These are phyloP conservation scores for Aldabrachelys gigantea DNA, from an alignment of 2,113 vertebrate genomes.

Conservation along the genomic window DNA sequence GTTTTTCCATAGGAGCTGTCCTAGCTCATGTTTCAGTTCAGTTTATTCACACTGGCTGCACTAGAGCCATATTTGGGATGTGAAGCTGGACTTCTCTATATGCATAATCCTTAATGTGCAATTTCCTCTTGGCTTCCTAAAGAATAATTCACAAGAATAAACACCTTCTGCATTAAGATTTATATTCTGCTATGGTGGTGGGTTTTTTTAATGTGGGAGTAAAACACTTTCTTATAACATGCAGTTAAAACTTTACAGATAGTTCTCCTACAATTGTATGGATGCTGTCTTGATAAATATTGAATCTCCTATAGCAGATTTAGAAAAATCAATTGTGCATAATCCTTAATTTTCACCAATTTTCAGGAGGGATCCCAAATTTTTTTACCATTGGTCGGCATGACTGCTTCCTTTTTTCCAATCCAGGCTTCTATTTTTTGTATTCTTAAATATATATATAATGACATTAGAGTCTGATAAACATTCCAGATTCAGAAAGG, in stretches of 20 bases:
- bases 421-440: not conserved
- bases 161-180: too few relatives aligned
- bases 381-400: not conserved
- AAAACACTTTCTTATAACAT: not conserved
- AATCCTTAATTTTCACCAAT: not conserved
- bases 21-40: not conserved
- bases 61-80: not conserved
- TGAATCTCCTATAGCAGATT: not conserved
- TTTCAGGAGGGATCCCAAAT: not conserved
- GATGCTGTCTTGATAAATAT: not conserved
- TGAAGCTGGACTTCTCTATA: not conserved
- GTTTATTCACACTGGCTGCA: constrained; percentile 47
- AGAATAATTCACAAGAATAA: constrained; percentile 28
- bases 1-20: not conserved
- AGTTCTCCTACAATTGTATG: not conserved
- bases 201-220: not conserved
- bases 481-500: not conserved
- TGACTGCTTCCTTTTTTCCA: not conserved
- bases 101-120: constrained; percentile 5
- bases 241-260: not conserved
- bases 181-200: not conserved
- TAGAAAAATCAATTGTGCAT: not conserved
- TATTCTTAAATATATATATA: not conserved
- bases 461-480: not conserved
- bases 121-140: constrained; percentile 6